Percentiles rank a stretch among this genome's conserved stretches.
Conservation (phyloP, 2,113 vertebrate species). For the Semnopithecus entellus region DNA sequence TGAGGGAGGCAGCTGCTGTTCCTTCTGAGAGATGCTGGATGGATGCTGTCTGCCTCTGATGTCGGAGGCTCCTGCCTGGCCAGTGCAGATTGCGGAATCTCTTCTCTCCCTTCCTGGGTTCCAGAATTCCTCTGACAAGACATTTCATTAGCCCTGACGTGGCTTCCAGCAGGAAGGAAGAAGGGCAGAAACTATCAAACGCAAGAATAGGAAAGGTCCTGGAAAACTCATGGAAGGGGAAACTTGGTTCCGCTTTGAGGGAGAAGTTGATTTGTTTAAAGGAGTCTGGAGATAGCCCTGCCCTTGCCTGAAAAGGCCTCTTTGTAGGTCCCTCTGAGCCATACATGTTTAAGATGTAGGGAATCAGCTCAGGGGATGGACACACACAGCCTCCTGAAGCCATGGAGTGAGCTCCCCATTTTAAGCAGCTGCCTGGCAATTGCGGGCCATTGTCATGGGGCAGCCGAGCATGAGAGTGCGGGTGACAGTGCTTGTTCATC, state of each 20-base stretch:
- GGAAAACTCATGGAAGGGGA: neutral
- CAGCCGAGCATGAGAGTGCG: neutral
- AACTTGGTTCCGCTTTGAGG: neutral
- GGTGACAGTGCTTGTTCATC: neutral
- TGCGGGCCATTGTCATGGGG: neutral
- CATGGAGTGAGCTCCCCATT: accelerated
- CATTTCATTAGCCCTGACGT: neutral
- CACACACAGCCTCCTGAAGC: accelerated
- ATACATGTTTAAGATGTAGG: neutral
- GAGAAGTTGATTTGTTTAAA: neutral
- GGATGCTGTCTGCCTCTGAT: neutral
- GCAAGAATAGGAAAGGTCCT: neutral
- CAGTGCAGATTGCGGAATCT: neutral
- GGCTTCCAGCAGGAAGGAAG: neutral
- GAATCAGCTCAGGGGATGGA: neutral
- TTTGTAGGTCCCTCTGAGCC: neutral
- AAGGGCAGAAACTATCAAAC: neutral
- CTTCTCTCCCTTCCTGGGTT: neutral
- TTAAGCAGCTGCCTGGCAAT: neutral
- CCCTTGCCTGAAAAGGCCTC: neutral
- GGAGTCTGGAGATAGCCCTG: neutral
- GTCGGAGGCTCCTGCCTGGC: neutral
- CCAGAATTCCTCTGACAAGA: neutral
- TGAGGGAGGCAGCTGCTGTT: neutral
- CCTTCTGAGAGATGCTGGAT: neutral